Evolutionary conservation across 2,888 invertebrate genomes (phyloP), one percentile per base, ranked within the genome.

Genomic region (Thereva unica): DNA sequence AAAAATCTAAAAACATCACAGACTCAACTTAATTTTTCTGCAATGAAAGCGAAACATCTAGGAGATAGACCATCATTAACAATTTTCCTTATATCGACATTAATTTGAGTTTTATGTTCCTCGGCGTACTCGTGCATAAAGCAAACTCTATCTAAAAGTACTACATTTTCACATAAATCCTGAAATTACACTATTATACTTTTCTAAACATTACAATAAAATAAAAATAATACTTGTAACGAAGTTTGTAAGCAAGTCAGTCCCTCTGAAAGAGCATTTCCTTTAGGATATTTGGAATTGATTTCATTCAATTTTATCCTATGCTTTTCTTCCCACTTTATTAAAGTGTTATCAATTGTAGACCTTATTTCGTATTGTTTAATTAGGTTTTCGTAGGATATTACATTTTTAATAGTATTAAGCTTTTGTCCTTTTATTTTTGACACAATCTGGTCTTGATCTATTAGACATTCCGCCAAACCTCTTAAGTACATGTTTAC

Each of bases 31-130:
- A 34, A 73, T 78, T 86, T 87, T 73, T 77, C 77, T 65, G 85
- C 86, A 71, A 87, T 74, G 70, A 89, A 77, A 42, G 85, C 88
- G 72, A 84, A 82, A 77, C 88, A 88, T 73, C 89, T 82, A 0
- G 89, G 89, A n/a, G 89, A 89, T 71, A 86, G 78, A 66, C 78
- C 78, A 70, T 86, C 86, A 75, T 88, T 80, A 68, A 87, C 83
- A 68, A 89, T 83, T 77, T 85, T 86, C 72, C 84, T 83, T 71
- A 84, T 83, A 57, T 77, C 79, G 78, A 78, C 85, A 55, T 74
- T 76, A 73, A 76, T 74, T 73, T 74, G 78, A 72, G 81, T 64
- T 12, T 80, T 77, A n/a, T 75, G 74, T 56, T 78, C 76, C 50
- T 75, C 76, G 8, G 77, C 74, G 23, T 67, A 55, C 52, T 82